Evolutionary conservation across 2,113 vertebrate genomes (phyloP), one percentile per base, ranked within the genome.

Genomic region (Riparia riparia): DNA sequence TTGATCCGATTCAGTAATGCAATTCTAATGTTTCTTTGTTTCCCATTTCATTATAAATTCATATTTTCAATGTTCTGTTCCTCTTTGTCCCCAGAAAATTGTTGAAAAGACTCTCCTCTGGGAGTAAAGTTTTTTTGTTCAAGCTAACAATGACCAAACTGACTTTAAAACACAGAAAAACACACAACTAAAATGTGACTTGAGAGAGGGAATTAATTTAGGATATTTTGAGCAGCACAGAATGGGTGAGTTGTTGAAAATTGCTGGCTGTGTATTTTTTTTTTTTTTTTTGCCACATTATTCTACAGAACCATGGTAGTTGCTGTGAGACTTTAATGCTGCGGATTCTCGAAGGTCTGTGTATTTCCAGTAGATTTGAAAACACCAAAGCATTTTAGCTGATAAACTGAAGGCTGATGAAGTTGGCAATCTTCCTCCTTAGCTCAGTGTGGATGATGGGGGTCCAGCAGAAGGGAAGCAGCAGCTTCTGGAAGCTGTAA

Each of bases 21-120:
- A 3, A 79, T 93, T 95, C 82, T 88, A 79, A 93, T 96, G 94
- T 92, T 85, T 86, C 90, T 95, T 94, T 97, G 97, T 98, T 96
- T 97, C 94, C 24, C 41, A 71, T 96, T 97, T 96, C 95, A 96
- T 97, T 96, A 97, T 97, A 96, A 97, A 97, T 98, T 98, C 96
- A 79, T 97, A 98, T 96, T 98, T 97, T 96, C 96, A 92, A 81
- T 93, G 93, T 96, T 96, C 90, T 93, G 90, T 97, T 96, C 90
- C 29, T 95, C 86, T 95, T 94, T 95, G 92, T 96, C 90, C 90
- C 80, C 72, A 86, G 86, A 96, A 96, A 72, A 95, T 84, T 89
- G 95, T 95, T 96, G 96, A 94, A 94, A 96, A 84, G 90, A 63
- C 89, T 94, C 91, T 97, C 95, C 96, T 94, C 96, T 95, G 96